Base-by-base conservation (phyloP, 2,888 invertebrate species). In the Arge pagana region DNA sequence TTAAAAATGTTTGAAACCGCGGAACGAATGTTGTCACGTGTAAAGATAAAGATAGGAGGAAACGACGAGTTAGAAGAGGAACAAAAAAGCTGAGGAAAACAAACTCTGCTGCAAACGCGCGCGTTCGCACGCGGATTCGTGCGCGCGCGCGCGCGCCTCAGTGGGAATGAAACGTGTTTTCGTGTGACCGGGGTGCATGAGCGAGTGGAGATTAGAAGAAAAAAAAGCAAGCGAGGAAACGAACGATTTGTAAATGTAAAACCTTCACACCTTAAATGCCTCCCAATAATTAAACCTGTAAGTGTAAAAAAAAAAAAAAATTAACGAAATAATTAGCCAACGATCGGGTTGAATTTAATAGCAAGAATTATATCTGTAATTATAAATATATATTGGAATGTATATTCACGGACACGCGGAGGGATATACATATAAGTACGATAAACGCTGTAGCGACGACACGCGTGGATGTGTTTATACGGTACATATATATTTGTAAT, bases 231-330 rank as follows among this genome's bases (percentile, higher is more conserved):
- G 42, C 53, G 48, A 41, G 26, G 60, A 65, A 60, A 61, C 56
- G 61, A 61, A 60, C 55, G 58, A 60, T 64, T 63, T 65, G 57
- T 64, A 64, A 64, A 59, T 64, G 63, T 64, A 62, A 62, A 66
- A 52, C 31, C 33, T 64, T 57, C 60, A 60, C 61, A 60, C 62
- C 64, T 62, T 65, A 62, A 66, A 63, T 62, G 62, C 60, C 63
- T 61, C 62, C 65, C 60, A 58, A 53, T 55, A 31, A 45, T 45
- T 45, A 45, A 45, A 45, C 23, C 15, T 13, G 21, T 45, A 45
- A 45, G 45, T 45, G 23, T 45, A 33, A 10, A 33, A 35, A 33
- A 15, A 36, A 10, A 16, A 36, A 16, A 1, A 36, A 36, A 15
- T 10, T 4, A 36, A n/a, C n/a, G n/a, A n/a, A n/a, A n/a, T n/a